Percentiles rank a stretch among this genome's conserved stretches.
Evolutionary conservation across 2,113 vertebrate genomes (phyloP).

Genomic region (Python bivittatus): DNA sequence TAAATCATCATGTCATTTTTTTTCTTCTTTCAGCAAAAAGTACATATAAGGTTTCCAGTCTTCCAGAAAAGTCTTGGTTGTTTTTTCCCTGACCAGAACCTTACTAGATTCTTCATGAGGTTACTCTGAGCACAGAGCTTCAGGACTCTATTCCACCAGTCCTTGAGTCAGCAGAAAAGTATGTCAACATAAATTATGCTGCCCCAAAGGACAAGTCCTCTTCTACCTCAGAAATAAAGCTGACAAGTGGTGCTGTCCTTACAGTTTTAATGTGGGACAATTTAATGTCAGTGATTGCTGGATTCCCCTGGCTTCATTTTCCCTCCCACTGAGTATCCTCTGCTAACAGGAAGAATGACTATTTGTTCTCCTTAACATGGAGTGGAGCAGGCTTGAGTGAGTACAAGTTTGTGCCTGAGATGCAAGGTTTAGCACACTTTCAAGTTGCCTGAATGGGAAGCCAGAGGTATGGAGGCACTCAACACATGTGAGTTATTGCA

Average conservation of each 20-base stretch:
- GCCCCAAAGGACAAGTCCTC: not conserved
- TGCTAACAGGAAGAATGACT: not conserved
- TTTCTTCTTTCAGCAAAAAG: not conserved
- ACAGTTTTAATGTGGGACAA: not conserved
- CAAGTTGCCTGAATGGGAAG: not conserved
- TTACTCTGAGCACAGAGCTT: not conserved
- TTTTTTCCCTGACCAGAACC: not conserved
- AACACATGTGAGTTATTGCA: not conserved
- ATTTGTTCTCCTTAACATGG: not conserved
- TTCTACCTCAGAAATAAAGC: not conserved
- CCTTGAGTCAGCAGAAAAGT: not conserved
- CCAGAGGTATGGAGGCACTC: not conserved
- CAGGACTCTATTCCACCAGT: not conserved
- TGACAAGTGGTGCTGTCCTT: not conserved
- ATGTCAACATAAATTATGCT: not conserved
- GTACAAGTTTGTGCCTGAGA: not conserved
- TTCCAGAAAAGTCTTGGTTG: not conserved
- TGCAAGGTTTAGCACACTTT: not conserved
- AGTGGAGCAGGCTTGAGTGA: not conserved
- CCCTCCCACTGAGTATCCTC: not conserved
- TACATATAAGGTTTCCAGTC: not conserved
- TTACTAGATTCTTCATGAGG: not conserved
- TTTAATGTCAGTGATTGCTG: not conserved
- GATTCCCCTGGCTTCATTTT: not conserved
- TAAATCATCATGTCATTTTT: not conserved